Conservation (phyloP, 2,797 vertebrate species). For the Craterocephalus amniculus region DNA sequence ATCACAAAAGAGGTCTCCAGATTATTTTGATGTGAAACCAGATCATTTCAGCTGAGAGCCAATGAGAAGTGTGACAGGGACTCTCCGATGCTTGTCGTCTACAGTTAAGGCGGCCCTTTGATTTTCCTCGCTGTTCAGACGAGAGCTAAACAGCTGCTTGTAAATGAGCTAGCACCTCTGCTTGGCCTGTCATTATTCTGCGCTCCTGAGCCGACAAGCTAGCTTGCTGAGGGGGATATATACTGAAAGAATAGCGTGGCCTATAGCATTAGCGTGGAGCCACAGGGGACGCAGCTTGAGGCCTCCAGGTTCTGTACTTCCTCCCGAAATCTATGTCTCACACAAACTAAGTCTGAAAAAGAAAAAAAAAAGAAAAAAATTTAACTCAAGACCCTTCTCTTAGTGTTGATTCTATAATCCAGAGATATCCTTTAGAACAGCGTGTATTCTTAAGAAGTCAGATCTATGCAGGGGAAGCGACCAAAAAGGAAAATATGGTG, state of each 20-base stretch:
- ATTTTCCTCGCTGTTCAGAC: slow-evolving; percentile 87
- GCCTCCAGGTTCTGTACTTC: slow-evolving; percentile 66
- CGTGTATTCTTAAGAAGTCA: slow-evolving; percentile 83
- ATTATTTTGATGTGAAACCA: slow-evolving; percentile 83
- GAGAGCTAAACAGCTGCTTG: slow-evolving; percentile 92
- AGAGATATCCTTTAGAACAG: slow-evolving; percentile 84
- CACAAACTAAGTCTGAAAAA: slow-evolving; percentile 81
- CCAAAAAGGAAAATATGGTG: slow-evolving; percentile 76
- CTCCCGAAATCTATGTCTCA: slow-evolving; percentile 62
- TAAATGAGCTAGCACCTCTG: slow-evolving; percentile 89
- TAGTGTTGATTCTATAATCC: slow-evolving; percentile 87
- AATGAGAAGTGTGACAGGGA: slow-evolving; percentile 71
- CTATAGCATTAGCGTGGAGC: slow-evolving; percentile 86
- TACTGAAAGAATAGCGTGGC: slow-evolving; percentile 84
- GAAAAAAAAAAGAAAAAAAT: slow-evolving; percentile 82
- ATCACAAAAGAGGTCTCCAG: slow-evolving; percentile 73
- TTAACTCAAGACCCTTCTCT: slow-evolving; percentile 83
- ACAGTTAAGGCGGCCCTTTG: slow-evolving; percentile 85
- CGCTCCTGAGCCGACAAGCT: slow-evolving; percentile 88
- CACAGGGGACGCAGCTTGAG: slow-evolving; percentile 87
- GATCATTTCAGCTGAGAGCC: slow-evolving; percentile 79
- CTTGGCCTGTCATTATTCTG: slow-evolving; percentile 86
- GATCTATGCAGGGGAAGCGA: slow-evolving; percentile 73
- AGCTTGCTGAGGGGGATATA: slow-evolving; percentile 90
- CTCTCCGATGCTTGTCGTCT: slow-evolving; percentile 87